Evolutionary conservation across 2,888 invertebrate species (phyloP).

Genomic region (Plemyria rubiginata): DNA sequence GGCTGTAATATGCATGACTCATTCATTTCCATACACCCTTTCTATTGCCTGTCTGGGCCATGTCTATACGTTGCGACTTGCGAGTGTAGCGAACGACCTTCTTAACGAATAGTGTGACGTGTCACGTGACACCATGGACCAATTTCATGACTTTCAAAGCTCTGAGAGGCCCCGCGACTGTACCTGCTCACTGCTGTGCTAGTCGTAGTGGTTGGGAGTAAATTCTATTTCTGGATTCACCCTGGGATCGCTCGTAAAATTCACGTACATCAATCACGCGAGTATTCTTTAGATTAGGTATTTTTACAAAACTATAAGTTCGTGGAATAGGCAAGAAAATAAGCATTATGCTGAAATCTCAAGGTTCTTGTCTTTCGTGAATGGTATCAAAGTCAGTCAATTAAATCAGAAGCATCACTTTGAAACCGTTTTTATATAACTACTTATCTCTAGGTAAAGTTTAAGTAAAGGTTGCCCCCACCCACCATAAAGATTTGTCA

Average conservation of each 20-base stretch:
- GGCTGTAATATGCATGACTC: not conserved
- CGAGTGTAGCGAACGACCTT: slow-evolving; percentile 13
- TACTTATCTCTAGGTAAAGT: too few relatives aligned
- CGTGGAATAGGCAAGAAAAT: too few relatives aligned
- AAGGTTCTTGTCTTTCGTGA: too few relatives aligned
- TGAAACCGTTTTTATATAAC: too few relatives aligned
- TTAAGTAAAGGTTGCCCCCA: too few relatives aligned
- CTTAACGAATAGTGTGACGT: not conserved
- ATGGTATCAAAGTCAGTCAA: too few relatives aligned
- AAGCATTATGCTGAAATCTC: too few relatives aligned
- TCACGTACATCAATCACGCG: not conserved
- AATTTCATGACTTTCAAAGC: slow-evolving; percentile 8
- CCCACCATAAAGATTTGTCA: too few relatives aligned
- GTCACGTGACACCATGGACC: slow-evolving; percentile 4
- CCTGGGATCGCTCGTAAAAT: not conserved
- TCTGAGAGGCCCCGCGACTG: slow-evolving; percentile 5
- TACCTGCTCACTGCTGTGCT: not conserved
- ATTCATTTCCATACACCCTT: slow-evolving; percentile 9
- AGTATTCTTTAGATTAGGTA: too few relatives aligned
- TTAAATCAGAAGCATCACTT: too few relatives aligned
- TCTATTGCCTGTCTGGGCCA: not conserved
- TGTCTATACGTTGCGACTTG: slow-evolving; percentile 12
- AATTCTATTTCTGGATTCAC: slow-evolving; percentile 20
- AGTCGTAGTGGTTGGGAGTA: slow-evolving; percentile 6
- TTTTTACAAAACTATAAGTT: too few relatives aligned